A percentile compares a stretch with the other conserved stretches of the same genome.
Evolutionary conservation across 2,888 invertebrate species (phyloP).

Genomic region (Punctoribates punctum): DNA sequence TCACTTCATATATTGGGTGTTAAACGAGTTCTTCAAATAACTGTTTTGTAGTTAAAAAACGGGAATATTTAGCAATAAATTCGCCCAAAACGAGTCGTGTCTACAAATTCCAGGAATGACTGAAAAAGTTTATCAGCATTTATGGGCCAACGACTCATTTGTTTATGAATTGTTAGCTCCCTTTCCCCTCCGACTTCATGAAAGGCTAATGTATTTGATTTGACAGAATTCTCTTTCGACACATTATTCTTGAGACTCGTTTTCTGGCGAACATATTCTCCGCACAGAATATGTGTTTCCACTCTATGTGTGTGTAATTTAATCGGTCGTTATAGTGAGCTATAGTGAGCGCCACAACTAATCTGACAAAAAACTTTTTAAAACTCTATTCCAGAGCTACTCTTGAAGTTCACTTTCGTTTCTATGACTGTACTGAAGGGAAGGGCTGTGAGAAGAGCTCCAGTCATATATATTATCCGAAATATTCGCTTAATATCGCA

Average conservation of each 20-base stretch:
- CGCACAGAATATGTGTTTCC: background rate
- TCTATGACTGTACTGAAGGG: background rate
- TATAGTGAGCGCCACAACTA: background rate
- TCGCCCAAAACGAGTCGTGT: background rate
- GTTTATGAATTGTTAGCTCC: background rate
- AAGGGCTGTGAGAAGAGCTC: background rate
- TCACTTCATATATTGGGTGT: background rate
- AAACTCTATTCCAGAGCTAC: background rate
- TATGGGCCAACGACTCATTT: background rate
- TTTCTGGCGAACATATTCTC: background rate
- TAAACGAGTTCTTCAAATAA: conserved; percentile 14
- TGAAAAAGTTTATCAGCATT: background rate
- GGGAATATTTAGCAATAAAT: background rate
- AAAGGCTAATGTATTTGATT: background rate
- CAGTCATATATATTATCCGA: background rate
- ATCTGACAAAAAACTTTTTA: background rate
- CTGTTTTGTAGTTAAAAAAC: background rate
- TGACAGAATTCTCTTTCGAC: conserved; percentile 1
- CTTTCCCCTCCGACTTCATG: background rate
- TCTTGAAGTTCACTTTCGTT: background rate
- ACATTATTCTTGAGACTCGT: conserved; percentile 10
- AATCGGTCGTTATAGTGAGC: conserved; percentile 19
- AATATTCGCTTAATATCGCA: background rate
- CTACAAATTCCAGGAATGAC: background rate
- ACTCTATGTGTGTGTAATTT: background rate